Percentiles rank a stretch among this genome's conserved stretches.
Evolutionary conservation across 2,888 invertebrate genomes (phyloP).

Genomic region (Noctua pronuba): DNA sequence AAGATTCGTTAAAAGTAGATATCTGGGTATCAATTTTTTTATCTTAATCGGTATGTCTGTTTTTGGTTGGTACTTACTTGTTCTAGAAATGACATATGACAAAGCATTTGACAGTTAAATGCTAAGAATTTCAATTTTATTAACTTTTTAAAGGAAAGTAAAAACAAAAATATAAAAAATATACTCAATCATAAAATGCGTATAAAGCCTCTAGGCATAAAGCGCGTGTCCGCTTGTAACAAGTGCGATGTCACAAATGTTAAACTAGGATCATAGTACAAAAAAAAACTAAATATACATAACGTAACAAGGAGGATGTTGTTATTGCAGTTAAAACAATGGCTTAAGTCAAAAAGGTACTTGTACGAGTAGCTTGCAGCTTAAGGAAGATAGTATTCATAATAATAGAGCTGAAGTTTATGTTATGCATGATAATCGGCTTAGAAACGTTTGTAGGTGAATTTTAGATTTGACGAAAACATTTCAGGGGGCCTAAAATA

Average conservation of each 20-base stretch:
- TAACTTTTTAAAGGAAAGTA: no score
- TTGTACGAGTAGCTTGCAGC: neutral
- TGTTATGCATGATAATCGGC: neutral
- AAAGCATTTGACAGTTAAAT: neutral
- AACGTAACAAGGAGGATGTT: constrained; percentile 13
- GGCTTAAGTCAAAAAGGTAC: neutral
- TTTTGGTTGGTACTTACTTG: neutral
- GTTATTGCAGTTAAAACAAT: constrained; percentile 31
- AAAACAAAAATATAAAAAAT: no score
- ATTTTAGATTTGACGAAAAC: neutral
- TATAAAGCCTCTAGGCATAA: no score
- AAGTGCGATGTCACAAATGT: constrained; percentile 1
- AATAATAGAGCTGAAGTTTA: neutral
- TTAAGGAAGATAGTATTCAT: neutral
- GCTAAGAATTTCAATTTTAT: neutral
- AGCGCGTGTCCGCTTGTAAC: no score
- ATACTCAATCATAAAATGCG: no score
- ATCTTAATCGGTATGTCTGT: neutral
- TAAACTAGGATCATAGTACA: neutral
- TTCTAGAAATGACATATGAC: neutral
- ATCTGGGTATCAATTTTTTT: neutral
- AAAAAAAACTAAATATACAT: neutral
- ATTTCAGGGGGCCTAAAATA: no score
- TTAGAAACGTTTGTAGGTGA: neutral
- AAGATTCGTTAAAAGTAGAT: constrained; percentile 21